Conservation (phyloP, 2,888 invertebrate genomes). For the Andrena minutula region DNA sequence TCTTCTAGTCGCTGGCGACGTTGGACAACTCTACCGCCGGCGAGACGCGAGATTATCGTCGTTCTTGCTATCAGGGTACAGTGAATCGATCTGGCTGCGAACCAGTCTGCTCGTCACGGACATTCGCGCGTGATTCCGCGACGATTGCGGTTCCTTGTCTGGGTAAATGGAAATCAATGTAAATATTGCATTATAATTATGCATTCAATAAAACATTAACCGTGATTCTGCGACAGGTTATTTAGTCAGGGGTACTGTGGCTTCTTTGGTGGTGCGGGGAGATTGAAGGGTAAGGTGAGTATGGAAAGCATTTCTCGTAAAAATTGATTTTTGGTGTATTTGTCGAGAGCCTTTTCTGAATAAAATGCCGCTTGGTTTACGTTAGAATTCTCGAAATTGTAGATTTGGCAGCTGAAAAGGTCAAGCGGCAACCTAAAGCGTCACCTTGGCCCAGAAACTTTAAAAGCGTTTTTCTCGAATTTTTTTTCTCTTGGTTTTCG, state of each 20-base stretch:
- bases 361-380: too few species aligned
- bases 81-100: constrained; percentile 3
- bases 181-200: constrained; percentile 70
- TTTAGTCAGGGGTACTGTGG: neutral
- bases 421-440: too few species aligned
- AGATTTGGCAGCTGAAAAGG: too few species aligned
- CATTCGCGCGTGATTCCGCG: constrained; percentile 11
- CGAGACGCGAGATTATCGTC: neutral
- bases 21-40: neutral
- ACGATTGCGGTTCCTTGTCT: constrained; percentile 57
- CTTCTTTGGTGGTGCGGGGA: neutral
- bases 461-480: too few species aligned
- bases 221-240: constrained; percentile 44
- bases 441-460: too few species aligned
- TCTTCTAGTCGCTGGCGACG: neutral
- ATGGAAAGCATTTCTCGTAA: neutral
- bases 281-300: neutral
- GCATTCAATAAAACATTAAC: constrained; percentile 72
- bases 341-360: too few species aligned
- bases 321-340: too few species aligned
- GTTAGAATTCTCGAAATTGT: too few species aligned
- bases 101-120: neutral
- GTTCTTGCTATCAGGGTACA: neutral
- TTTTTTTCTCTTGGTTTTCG: too few species aligned
- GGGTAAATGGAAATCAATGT: constrained; percentile 73